Evolutionary conservation across 30 jellyfish, hydroid and myxozoan species (phyloP), one percentile per base, ranked within the genome.

Genomic region (Hydra vulgaris): DNA sequence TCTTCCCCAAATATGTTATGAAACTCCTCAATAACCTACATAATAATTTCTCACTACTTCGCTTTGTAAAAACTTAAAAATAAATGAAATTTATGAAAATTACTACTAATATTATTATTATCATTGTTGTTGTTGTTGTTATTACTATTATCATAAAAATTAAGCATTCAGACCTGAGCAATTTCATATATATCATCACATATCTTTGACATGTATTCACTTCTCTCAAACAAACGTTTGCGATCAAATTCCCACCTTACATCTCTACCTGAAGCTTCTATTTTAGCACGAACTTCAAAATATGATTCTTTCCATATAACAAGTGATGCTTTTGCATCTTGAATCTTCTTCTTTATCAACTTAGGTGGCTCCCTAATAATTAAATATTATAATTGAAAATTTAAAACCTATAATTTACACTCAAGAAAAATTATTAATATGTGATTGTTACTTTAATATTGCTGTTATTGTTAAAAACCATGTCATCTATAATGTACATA

Each of bases 171-270:
- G 16, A 86, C 98, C 96, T 92, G 98, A 0, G 96, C 95, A 24
- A 92, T 91, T 79, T 92, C 96, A 82, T 79, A 25, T 25, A 92
- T 90, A 71, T 92, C 96, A 78, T 92, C 96, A 77, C 98, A 92
- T 16, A 92, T 92, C 79, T 87, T 92, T 25, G 98, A 96, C 98
- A 92, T 92, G 88, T 92, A 92, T 67, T 92, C 98, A 5, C 96
- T 92, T 78, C 89, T 83, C 83, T 92, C 98, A 78, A 92, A 92
- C 66, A 92, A 83, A 52, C 98, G 82, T 70, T 87, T 92, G 5
- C 98, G 88, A 74, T 92, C 98, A 68, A 92, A 92, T 54, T 92
- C 98, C 98, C 98, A 92, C 61, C 98, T 72, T 15, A 96, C 98
- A 73, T 92, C 98, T 61, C 98, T 56, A 24, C 98, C 98, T 0